A percentile compares a stretch with the other conserved stretches of the same genome.
Evolutionary conservation across 1,140 invertebrate species (phyloP).

Genomic region (Procambarus clarkii): DNA sequence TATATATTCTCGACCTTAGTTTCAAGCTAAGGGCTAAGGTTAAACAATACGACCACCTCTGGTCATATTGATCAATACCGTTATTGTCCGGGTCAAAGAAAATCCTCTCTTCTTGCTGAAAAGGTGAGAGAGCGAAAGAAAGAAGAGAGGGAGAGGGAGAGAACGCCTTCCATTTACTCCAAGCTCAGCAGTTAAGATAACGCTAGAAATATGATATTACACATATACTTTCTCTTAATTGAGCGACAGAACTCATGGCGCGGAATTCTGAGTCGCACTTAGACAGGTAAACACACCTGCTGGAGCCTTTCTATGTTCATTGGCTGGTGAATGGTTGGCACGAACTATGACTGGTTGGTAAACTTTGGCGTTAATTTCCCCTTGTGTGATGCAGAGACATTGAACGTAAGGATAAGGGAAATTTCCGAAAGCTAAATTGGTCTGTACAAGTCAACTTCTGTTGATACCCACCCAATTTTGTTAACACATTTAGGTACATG

Average conservation of each 20-base stretch:
- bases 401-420: too few relatives aligned
- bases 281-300: neutral
- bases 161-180: neutral
- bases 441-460: too few relatives aligned
- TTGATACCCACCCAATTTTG: too few relatives aligned
- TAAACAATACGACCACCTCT: too few relatives aligned
- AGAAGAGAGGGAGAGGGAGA: neutral
- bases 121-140: neutral
- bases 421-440: too few relatives aligned
- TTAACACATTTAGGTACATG: too few relatives aligned
- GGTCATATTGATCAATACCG: too few relatives aligned
- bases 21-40: too few relatives aligned
- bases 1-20: too few relatives aligned
- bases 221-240: conserved; percentile 1
- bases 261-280: neutral
- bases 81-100: too few relatives aligned
- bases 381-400: neutral
- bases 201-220: neutral
- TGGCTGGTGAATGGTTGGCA: neutral
- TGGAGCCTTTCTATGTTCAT: neutral
- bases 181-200: neutral
- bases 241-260: neutral
- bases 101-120: too few relatives aligned
- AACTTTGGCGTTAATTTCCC: neutral
- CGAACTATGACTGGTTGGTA: neutral